Evolutionary conservation across 1,140 invertebrate genomes (phyloP).

Genomic region (Spodoptera litura): DNA sequence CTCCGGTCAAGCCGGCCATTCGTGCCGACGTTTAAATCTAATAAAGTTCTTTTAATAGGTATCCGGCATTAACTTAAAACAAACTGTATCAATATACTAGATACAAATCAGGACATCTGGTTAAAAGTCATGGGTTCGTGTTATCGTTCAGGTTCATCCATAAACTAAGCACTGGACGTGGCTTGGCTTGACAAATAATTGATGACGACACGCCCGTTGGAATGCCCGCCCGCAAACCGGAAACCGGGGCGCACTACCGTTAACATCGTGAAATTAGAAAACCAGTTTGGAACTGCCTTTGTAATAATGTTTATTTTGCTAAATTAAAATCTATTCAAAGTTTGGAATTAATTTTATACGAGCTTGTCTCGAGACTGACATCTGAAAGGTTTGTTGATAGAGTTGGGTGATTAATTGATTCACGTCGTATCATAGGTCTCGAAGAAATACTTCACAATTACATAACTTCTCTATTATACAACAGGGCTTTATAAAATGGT

Average conservation of each 20-base stretch:
- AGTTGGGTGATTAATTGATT: neutral
- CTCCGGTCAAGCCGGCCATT: too few relatives aligned
- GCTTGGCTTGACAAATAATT: conserved; percentile 71
- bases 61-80: too few relatives aligned
- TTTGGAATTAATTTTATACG: neutral
- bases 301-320: conserved; percentile 41
- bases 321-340: conserved; percentile 37
- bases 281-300: conserved; percentile 58
- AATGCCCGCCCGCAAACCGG: conserved; percentile 74
- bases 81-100: too few relatives aligned
- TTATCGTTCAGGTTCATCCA: conserved; percentile 50
- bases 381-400: neutral
- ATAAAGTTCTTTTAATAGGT: too few relatives aligned
- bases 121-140: conserved; percentile 44
- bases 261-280: conserved; percentile 77
- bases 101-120: conserved; percentile 13
- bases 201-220: conserved; percentile 72
- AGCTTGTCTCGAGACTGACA: neutral
- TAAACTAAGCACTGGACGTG: conserved; percentile 55
- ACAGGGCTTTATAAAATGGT: neutral
- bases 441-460: neutral
- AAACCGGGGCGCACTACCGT: conserved; percentile 78
- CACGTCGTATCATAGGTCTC: neutral
- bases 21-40: too few relatives aligned
- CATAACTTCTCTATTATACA: too few relatives aligned